Evolutionary conservation across 2,113 vertebrate genomes (phyloP).

Genomic region (Pterophyllum scalare): DNA sequence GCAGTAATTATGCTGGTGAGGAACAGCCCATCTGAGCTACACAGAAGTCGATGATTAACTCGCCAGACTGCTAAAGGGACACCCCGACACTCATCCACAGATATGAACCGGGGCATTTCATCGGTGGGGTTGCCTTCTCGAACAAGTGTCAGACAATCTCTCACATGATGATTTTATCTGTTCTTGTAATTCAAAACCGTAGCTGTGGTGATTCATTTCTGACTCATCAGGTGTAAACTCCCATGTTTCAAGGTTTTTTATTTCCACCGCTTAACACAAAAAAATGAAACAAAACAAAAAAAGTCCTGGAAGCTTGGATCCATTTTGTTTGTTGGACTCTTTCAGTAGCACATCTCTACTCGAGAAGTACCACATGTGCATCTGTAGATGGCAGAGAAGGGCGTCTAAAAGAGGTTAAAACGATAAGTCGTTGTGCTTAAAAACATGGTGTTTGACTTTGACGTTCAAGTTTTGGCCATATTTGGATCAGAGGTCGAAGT

Average conservation of each 20-base stretch:
- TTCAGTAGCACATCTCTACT: background rate
- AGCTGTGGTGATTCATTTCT: background rate
- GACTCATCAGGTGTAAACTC: background rate
- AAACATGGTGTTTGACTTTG: too few species aligned
- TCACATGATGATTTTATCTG: background rate
- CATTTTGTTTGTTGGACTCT: background rate
- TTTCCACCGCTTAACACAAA: background rate
- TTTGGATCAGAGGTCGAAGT: background rate
- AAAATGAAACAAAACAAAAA: too few species aligned
- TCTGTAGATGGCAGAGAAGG: background rate
- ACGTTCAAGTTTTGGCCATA: too few species aligned
- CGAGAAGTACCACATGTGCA: background rate
- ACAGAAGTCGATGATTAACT: conserved; percentile 1
- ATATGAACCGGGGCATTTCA: background rate
- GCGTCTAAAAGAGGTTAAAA: background rate
- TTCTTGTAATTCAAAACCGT: background rate
- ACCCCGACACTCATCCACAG: background rate
- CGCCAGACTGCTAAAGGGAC: background rate
- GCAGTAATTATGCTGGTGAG: background rate
- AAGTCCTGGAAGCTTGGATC: too few species aligned
- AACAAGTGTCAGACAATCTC: background rate
- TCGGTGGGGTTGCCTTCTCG: background rate
- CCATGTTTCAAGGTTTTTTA: background rate
- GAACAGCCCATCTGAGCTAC: background rate
- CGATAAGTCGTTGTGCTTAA: background rate